Base-by-base conservation (phyloP, 2,888 invertebrate species). In the Phyto melanocephala region DNA sequence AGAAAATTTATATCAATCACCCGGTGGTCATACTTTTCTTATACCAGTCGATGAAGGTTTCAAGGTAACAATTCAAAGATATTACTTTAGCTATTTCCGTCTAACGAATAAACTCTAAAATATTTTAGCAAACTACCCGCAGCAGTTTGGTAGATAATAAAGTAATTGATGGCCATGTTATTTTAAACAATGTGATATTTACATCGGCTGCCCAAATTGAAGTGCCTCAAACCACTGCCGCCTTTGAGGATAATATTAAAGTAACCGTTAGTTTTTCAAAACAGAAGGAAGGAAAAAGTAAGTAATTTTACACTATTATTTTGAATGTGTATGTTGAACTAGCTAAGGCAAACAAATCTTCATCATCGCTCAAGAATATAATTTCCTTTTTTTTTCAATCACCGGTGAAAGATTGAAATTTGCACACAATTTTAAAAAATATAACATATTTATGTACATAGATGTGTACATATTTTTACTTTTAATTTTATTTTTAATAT, bases 11-110 rank as follows among this genome's bases (percentile, higher is more conserved):
- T 96, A 95, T 90, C 94, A 94, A 87, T 94, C 94, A 37, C 95
- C 95, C 85, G 97, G 96, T 62, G 93, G 94, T 80, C 95, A 95
- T 90, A 98, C 98, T 15, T 98, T 96, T 92, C 96, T 98, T 89
- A 95, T 98, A 86, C 97, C 98, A 7, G 95, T 97, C 52, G 97
- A 97, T 91, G 96, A 96, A 90, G 97, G 96, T 78, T 96, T 97
- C 87, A 95, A 95, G 94, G 97, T 97, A 92, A 92, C 4, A 42
- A 37, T 62, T 1, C 10, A 5, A 20, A 50, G n/a, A n/a, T n/a
- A 8, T n/a, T 13, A 20, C 10, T 58, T 47, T 35, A 7, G 6
- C n/a, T n/a, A 63, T 24, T 8, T 11, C 5, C n/a, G 1, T 11
- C 8, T 20, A 33, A 45, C 13, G 17, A 50, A 33, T 33, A 47